A percentile compares a stretch with the other conserved stretches of the same genome.
These are phyloP conservation scores for Byasa hedistus DNA, from an alignment of 2,888 invertebrate species.

Conservation along the genomic window DNA sequence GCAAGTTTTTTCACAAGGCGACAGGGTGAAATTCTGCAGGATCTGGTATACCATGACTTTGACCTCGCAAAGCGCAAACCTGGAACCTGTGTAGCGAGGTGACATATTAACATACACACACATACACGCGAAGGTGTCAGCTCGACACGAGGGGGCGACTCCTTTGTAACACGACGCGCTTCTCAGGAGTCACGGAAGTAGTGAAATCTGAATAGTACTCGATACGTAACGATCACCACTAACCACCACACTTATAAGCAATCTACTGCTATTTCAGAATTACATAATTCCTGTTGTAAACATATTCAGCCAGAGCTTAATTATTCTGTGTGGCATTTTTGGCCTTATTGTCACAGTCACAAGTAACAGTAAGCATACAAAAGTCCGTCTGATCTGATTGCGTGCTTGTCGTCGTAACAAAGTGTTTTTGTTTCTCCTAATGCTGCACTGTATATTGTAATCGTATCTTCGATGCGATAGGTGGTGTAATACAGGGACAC, in stretches of 20 bases:
- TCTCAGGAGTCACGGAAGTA: neutral
- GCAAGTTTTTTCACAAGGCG: slow-evolving; percentile 47
- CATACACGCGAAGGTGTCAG: slow-evolving; percentile 17
- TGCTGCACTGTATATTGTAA: too few relatives aligned
- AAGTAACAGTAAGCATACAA: too few relatives aligned
- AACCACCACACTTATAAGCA: neutral
- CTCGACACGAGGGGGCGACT: neutral
- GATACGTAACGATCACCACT: neutral
- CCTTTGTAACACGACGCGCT: neutral
- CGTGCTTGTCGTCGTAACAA: too few relatives aligned
- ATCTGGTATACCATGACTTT: slow-evolving; percentile 58
- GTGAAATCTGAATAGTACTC: neutral
- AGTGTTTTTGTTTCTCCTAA: too few relatives aligned
- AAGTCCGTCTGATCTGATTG: too few relatives aligned
- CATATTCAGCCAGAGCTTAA: too few relatives aligned
- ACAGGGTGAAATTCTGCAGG: slow-evolving; percentile 47
- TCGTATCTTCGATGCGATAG: too few relatives aligned
- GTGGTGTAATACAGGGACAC: too few relatives aligned
- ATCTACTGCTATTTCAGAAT: too few relatives aligned
- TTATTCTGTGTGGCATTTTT: too few relatives aligned
- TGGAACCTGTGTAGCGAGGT: slow-evolving; percentile 43
- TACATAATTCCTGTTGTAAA: too few relatives aligned
- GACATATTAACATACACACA: slow-evolving; percentile 25
- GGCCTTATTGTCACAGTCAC: too few relatives aligned
- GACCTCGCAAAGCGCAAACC: slow-evolving; percentile 60